Evolutionary conservation across 2,888 invertebrate species (phyloP).

Genomic region (Stenotaenia linearis): DNA sequence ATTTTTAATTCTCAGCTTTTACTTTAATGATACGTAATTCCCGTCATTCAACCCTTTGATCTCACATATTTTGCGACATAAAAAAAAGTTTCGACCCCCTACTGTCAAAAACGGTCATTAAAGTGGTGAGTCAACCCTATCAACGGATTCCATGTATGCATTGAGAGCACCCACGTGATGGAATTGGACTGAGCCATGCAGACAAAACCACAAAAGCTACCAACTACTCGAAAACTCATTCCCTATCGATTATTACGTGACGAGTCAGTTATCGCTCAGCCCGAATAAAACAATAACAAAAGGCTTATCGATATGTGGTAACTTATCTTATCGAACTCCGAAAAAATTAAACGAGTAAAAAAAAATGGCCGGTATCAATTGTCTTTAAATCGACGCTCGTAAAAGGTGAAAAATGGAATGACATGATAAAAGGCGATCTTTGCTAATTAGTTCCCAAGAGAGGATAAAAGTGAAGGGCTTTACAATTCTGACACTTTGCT

Average conservation of each 20-base stretch:
- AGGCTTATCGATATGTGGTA: neutral
- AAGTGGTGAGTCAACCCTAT: slow-evolving; percentile 12
- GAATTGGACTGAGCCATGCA: slow-evolving; percentile 3
- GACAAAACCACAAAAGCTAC: slow-evolving; percentile 22
- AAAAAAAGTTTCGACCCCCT: slow-evolving; percentile 19
- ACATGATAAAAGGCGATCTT: slow-evolving; percentile 6
- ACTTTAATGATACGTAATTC: neutral
- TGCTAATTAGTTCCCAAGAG: slow-evolving; percentile 24
- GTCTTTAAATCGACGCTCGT: neutral
- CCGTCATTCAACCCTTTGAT: slow-evolving; percentile 19
- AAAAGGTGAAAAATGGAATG: slow-evolving; percentile 24
- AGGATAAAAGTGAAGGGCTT: slow-evolving; percentile 21
- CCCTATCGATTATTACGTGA: neutral
- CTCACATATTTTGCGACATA: neutral
- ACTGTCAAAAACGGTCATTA: slow-evolving; percentile 14
- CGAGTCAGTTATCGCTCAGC: neutral
- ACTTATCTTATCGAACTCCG: neutral
- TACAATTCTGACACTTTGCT: slow-evolving; percentile 26
- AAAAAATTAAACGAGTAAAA: neutral
- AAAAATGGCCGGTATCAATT: neutral
- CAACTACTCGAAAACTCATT: slow-evolving; percentile 13
- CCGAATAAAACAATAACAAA: slow-evolving; percentile 12
- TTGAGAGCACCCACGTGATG: slow-evolving; percentile 11
- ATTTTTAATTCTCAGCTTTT: neutral
- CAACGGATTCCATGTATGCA: neutral